phyloP scores from a whole-genome alignment of 1,140 invertebrate genomes.

The Bradysia coprophila region DNA sequence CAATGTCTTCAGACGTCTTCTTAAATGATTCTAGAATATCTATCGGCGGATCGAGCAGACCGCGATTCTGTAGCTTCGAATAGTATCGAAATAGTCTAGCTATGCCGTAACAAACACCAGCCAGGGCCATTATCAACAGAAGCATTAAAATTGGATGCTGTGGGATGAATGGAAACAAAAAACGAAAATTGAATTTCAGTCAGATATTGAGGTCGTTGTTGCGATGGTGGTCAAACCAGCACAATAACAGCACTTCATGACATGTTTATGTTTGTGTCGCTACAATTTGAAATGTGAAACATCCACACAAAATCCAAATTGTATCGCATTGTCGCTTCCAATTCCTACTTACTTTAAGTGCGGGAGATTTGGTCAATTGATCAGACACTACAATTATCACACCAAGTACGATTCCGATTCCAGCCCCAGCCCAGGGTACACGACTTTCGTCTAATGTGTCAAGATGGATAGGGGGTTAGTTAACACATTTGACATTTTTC shows the following conservation, averaged over 20 bases:
- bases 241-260: background rate
- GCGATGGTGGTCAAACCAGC: too few species aligned
- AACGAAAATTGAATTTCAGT: background rate
- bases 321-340: too few species aligned
- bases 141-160: constrained; percentile 40
- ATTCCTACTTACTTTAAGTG: constrained; percentile 44
- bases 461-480: too few species aligned
- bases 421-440: constrained; percentile 55
- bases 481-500: too few species aligned
- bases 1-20: constrained; percentile 15
- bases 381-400: constrained; percentile 50
- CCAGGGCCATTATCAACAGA: constrained; percentile 33
- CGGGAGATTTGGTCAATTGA: constrained; percentile 41
- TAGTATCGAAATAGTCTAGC: constrained; percentile 33
- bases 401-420: constrained; percentile 50
- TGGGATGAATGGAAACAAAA: constrained; percentile 11
- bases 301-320: too few species aligned
- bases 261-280: too few species aligned
- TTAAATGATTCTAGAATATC: constrained; percentile 14
- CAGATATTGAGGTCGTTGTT: background rate
- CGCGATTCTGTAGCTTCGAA: constrained; percentile 29
- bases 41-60: constrained; percentile 31
- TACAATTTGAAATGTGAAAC: too few species aligned
- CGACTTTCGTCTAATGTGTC: constrained; percentile 48
- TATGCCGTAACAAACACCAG: constrained; percentile 34